phyloP scores from a whole-genome alignment of 2,113 vertebrate species.

The Megaceryle maxima region DNA sequence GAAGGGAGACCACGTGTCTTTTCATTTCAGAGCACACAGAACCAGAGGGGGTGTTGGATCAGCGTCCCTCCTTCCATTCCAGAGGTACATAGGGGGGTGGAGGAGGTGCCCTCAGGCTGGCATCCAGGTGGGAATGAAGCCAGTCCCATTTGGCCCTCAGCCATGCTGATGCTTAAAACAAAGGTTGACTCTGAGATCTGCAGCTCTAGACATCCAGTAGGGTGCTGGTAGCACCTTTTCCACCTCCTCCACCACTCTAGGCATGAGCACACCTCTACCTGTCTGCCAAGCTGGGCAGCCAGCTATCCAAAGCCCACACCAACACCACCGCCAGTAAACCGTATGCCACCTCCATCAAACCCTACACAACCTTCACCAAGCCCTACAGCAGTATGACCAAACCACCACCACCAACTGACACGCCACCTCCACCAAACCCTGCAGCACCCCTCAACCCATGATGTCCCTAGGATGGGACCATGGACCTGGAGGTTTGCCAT shows the following conservation, averaged over 20 bases:
- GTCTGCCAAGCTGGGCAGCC: background rate
- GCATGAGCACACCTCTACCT: background rate
- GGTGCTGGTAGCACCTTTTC: background rate
- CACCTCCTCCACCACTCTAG: background rate
- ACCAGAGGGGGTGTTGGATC: background rate
- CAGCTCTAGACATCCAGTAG: background rate
- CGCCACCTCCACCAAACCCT: background rate
- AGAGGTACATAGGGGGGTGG: background rate
- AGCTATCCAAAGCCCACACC: background rate
- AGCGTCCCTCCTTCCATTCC: background rate
- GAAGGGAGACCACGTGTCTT: background rate
- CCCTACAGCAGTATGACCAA: background rate
- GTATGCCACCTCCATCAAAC: background rate
- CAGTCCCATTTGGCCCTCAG: background rate
- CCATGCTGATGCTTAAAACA: background rate
- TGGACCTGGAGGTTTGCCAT: background rate
- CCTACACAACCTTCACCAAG: background rate
- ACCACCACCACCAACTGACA: background rate
- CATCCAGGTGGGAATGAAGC: background rate
- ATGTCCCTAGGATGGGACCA: background rate
- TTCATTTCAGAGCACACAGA: fast-evolving
- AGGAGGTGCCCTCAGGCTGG: background rate
- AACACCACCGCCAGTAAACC: background rate
- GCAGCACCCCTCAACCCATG: background rate
- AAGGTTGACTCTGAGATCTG: background rate